Evolutionary conservation across 2,888 invertebrate genomes (phyloP), one percentile per base, ranked within the genome.

Genomic region (Drosophila birchii): DNA sequence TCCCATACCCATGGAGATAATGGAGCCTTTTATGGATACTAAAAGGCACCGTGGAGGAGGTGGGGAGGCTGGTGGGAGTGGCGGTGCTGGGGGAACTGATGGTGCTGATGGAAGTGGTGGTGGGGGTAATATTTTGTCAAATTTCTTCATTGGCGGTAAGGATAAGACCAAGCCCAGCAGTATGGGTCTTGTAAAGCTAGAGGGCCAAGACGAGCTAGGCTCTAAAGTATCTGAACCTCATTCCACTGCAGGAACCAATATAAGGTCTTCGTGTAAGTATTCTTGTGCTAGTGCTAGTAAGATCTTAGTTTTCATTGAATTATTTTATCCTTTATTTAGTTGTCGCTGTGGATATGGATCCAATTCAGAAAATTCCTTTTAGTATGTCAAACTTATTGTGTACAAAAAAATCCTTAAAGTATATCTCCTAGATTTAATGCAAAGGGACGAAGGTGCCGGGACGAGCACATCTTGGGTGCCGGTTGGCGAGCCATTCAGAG

Each of bases 1-100:
- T 54, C 90, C 90, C 1, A 88, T 90, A 29, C 90, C 90, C 5
- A 18, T 91, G 32, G 90, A 90, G 9, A 64, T 88, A 16, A 71
- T 90, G 74, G 70, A 69, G 23, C 61, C 80, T 0, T 78, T 85
- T 45, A 14, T 49, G 53, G 2, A 18, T n/a, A 7, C 11, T 1
- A 66, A 38, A 12, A 26, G 16, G 2, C 12, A 18, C 0, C 34
- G 20, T 12, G 34, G 12, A 11, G 36, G 61, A 3, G 45, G 44
- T 5, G 54, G 36, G 11, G 41, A 16, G 9, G 45, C 23, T 9
- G 36, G 34, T 14, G n/a, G 18, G 6, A 32, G 32, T 36, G 49
- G 12, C 0, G 16, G 26, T n/a, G 49, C 36, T 1, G 29, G 49
- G 9, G 32, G 43, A 6, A 34, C 12, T 29, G 53, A 44, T 8